Percentiles rank a stretch among this genome's conserved stretches.
Conservation (phyloP, 2,113 vertebrate genomes). For the Ictalurus punctatus region DNA sequence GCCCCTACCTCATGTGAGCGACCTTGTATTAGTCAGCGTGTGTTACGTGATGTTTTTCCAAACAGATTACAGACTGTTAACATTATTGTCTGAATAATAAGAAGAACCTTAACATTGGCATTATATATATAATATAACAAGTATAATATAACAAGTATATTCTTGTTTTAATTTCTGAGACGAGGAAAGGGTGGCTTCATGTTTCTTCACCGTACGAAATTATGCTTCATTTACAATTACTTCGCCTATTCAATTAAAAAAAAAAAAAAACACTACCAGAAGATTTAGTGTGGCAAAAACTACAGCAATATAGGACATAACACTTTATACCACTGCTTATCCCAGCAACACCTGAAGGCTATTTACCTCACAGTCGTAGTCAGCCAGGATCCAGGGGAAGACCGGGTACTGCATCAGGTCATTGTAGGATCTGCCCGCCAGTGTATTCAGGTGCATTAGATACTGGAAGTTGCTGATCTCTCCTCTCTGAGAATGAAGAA, state of each 20-base stretch:
- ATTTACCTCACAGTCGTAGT: constrained; percentile 91
- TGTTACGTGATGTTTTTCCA: not conserved
- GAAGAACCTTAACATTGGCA: not conserved
- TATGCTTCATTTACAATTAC: not conserved
- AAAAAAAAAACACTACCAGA: not conserved
- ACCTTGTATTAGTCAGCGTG: not conserved
- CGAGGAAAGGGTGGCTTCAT: not conserved
- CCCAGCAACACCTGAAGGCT: not conserved
- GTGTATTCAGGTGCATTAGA: constrained; percentile 96
- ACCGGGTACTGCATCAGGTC: constrained; percentile 99
- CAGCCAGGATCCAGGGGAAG: constrained; percentile 97
- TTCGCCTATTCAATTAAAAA: not conserved
- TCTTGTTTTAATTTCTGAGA: not conserved
- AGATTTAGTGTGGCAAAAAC: not conserved
- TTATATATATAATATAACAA: not conserved
- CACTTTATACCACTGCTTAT: not conserved
- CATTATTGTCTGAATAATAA: not conserved
- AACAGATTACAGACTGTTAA: not conserved
- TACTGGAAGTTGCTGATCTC: constrained; percentile 99
- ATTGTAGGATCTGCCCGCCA: constrained; percentile 96
- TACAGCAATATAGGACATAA: not conserved
- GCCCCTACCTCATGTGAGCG: not conserved
- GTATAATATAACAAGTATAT: not conserved
- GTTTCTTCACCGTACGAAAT: not conserved
- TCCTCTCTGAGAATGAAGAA: constrained; percentile 78